These are phyloP conservation scores for Stenodera caucasica DNA, from an alignment of 2,888 invertebrate genomes.

Conservation along the genomic window DNA sequence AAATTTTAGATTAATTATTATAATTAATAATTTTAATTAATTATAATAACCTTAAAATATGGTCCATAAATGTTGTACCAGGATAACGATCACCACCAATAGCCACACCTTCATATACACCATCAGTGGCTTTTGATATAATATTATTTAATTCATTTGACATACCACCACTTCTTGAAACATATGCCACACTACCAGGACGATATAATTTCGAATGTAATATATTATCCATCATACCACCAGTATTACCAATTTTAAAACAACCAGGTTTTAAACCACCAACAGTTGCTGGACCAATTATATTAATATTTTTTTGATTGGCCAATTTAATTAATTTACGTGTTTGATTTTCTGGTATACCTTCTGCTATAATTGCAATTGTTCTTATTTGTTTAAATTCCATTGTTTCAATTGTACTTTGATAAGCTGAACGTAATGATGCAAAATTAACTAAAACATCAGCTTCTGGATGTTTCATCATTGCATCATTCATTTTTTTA, in stretches of 20 bases:
- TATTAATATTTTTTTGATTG: conserved; percentile 66
- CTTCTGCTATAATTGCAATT: conserved; percentile 98
- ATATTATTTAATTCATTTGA: conserved; percentile 99
- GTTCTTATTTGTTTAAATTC: conserved; percentile 92
- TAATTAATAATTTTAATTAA: conserved; percentile 5
- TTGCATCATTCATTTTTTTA: conserved; percentile 96
- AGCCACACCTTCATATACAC: conserved; percentile 96
- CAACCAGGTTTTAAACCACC: conserved; percentile 99
- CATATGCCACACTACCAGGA: conserved; percentile 96
- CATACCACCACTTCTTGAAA: conserved; percentile 99
- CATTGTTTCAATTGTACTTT: conserved; percentile 93
- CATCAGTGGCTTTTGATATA: conserved; percentile 93
- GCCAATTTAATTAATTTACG: conserved; percentile 87
- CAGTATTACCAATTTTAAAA: conserved; percentile 99
- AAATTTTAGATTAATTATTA: background rate
- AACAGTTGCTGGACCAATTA: conserved; percentile 79
- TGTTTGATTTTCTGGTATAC: conserved; percentile 98
- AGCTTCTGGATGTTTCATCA: conserved; percentile 92
- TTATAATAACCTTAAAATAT: conserved; percentile 70
- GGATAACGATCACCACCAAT: conserved; percentile 98
- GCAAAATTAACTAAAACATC: conserved; percentile 97
- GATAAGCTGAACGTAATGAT: conserved; percentile 95
- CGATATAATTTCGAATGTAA: conserved; percentile 95
- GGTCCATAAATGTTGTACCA: conserved; percentile 97
- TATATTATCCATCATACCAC: conserved; percentile 99